Evolutionary conservation across 2,113 vertebrate species (phyloP).

Genomic region (Eurystomus gularis): DNA sequence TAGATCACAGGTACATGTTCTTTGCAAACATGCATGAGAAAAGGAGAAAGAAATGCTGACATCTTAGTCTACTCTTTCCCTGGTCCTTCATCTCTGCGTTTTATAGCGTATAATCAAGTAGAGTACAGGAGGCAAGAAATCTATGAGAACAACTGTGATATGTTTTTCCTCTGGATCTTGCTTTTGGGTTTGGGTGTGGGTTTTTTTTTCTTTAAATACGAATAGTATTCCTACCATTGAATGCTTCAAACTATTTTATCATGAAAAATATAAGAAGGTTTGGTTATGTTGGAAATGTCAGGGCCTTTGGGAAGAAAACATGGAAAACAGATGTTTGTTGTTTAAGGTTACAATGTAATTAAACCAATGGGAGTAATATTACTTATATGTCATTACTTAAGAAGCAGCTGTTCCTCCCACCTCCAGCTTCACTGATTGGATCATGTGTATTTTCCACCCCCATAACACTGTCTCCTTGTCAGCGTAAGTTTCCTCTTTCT

Average conservation of each 20-base stretch:
- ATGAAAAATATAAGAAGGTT: not conserved
- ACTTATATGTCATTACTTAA: slow-evolving; percentile 28
- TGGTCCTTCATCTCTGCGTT: not conserved
- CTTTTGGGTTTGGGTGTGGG: not conserved
- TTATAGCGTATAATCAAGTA: not conserved
- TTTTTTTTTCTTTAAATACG: not conserved
- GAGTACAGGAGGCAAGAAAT: not conserved
- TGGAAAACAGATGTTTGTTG: slow-evolving; percentile 59
- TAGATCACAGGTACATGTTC: not conserved
- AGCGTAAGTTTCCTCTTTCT: not conserved
- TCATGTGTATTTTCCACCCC: not conserved
- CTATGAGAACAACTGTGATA: not conserved
- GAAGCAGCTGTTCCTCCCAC: slow-evolving; percentile 39
- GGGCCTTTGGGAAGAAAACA: slow-evolving; percentile 28
- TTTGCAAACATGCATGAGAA: not conserved
- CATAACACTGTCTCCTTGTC: not conserved
- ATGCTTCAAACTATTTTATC: not conserved
- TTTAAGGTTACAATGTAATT: slow-evolving; percentile 49
- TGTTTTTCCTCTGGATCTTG: not conserved
- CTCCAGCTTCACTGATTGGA: not conserved
- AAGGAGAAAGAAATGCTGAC: not conserved
- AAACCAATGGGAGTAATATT: slow-evolving; percentile 47
- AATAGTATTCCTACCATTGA: not conserved
- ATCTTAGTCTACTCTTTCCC: not conserved
- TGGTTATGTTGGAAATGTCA: slow-evolving; percentile 22